phyloP scores from a whole-genome alignment of 1,140 invertebrate species.

The Pararge aegeria region DNA sequence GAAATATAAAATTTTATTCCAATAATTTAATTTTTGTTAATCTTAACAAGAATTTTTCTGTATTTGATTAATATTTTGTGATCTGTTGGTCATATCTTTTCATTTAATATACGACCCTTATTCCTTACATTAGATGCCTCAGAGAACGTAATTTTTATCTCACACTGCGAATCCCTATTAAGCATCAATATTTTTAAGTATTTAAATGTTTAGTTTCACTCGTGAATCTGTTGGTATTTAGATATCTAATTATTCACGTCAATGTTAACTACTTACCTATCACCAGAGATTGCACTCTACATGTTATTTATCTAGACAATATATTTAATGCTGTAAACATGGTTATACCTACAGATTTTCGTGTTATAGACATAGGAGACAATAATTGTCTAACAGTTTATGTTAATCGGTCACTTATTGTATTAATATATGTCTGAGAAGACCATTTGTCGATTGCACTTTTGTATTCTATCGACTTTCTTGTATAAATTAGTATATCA shows the following conservation, averaged over 20 bases:
- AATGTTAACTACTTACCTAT: slow-evolving; percentile 55
- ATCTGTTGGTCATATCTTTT: no score
- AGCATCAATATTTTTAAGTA: no score
- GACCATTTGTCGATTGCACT: slow-evolving; percentile 44
- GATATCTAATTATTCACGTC: slow-evolving; percentile 25
- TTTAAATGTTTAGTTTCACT: background rate
- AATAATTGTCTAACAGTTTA: slow-evolving; percentile 19
- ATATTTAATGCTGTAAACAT: slow-evolving; percentile 21
- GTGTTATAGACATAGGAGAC: slow-evolving; percentile 20
- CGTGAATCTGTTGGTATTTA: background rate
- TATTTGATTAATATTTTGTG: no score
- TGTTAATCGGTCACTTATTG: slow-evolving; percentile 27
- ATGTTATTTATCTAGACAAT: slow-evolving; percentile 34
- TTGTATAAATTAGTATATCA: slow-evolving; percentile 58
- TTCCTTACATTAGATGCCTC: no score
- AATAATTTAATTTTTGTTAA: no score
- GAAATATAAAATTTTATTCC: no score
- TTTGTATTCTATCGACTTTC: slow-evolving; percentile 40
- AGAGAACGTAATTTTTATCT: no score
- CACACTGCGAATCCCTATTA: no score
- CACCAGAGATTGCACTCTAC: slow-evolving; percentile 45
- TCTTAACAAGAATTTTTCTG: no score
- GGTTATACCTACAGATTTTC: slow-evolving; percentile 16
- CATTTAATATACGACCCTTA: no score
- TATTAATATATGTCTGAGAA: slow-evolving; percentile 15